phyloP scores from a whole-genome alignment of 2,797 vertebrate species.

The Pitangus sulphuratus region DNA sequence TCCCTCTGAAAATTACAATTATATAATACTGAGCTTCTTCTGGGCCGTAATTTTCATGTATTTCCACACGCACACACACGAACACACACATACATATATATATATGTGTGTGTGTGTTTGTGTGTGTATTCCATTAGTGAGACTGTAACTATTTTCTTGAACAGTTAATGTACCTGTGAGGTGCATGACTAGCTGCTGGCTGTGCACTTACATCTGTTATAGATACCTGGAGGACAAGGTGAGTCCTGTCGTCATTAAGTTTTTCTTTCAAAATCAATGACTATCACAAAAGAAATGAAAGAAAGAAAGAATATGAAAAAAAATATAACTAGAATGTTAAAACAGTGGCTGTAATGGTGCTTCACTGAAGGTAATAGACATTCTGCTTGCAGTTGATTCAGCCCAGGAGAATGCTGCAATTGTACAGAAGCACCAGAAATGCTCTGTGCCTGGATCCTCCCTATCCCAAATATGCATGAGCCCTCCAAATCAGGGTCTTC shows the following conservation, averaged over 20 bases:
- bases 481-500: neutral
- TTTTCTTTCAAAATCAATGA: constrained; percentile 1
- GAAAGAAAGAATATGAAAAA: neutral
- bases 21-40: neutral
- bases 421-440: neutral
- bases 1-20: neutral
- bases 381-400: neutral
- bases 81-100: neutral
- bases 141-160: neutral
- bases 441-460: neutral
- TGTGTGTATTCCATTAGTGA: neutral
- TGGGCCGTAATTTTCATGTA: neutral
- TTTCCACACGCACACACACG: neutral
- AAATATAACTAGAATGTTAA: neutral
- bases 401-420: neutral
- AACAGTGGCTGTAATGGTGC: neutral
- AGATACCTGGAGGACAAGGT: neutral
- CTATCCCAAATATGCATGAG: neutral
- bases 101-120: neutral
- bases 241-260: neutral
- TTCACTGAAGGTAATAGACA: neutral
- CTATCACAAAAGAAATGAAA: neutral
- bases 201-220: neutral
- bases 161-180: neutral
- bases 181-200: neutral